These are phyloP conservation scores for Columba livia DNA, from an alignment of 2,113 vertebrate species.

Conservation along the genomic window DNA sequence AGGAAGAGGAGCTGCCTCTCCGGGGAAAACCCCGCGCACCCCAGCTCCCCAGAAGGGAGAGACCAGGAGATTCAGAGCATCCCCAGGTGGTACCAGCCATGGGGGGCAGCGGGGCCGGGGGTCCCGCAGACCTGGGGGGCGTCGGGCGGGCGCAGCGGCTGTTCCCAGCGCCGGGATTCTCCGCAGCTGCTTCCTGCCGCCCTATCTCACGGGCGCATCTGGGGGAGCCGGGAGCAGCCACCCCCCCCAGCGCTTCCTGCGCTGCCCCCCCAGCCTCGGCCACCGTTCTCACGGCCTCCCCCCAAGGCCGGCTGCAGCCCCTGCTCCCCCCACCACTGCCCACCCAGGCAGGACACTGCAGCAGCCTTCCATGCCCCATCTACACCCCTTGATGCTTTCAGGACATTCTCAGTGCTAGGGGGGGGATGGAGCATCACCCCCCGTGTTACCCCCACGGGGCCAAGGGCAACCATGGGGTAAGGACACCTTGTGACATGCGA, in stretches of 20 bases:
- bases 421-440: neutral
- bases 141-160: neutral
- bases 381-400: neutral
- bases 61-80: neutral
- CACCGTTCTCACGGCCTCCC: constrained; percentile 68
- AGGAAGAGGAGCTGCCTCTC: neutral
- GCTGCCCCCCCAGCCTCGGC: constrained; percentile 3
- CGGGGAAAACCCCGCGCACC: neutral
- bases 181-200: constrained; percentile 80
- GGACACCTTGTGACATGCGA: neutral
- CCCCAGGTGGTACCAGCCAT: rapidly evolving
- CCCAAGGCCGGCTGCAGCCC: constrained; percentile 31
- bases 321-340: neutral
- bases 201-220: constrained; percentile 74
- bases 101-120: neutral
- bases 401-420: neutral
- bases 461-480: neutral
- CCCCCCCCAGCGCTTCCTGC: constrained; percentile 65
- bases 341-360: neutral
- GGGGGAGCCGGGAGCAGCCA: constrained; percentile 58
- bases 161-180: constrained; percentile 73
- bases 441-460: too few relatives aligned
- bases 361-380: neutral
- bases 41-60: neutral
- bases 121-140: neutral